Base-by-base conservation (phyloP, 2,113 vertebrate species). In the Enhydra lutris region DNA sequence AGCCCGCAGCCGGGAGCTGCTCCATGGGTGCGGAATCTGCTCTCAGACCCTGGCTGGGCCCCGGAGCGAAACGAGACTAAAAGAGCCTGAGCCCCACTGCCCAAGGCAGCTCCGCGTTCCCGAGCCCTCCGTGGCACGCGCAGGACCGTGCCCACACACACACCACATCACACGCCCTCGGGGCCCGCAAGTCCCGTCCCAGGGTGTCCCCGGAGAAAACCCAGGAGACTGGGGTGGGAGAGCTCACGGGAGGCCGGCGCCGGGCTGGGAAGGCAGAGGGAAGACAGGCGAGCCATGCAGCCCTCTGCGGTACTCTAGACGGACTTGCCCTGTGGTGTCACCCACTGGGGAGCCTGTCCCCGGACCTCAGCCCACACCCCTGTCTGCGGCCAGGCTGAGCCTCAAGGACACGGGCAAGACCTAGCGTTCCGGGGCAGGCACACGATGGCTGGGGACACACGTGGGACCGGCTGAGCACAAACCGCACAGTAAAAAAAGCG, bases 61-160 rank as follows among this genome's bases (percentile, higher is more conserved):
- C 7, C 10, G 4, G 36, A 10, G 31, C 1, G 6, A 10, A 1
- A 6, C 1, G 11, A 24, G 14, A 14, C 7, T 0, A 31, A 20
- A 39, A 7, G 6, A 2, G 2, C 9, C 20, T 10, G n/a, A 42
- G 7, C 23, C 47, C 84, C 45, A 31, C 39, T 9, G 29, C 29
- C 34, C 0, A 13, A 61, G 61, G 31, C 23, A 23, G 45, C n/a
- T 39, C 0, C 0, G 7, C 8, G 1, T 12, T 3, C 4, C 84
- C 0, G 1, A 10, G 15, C 1, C 31, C 14, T 26, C 17, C 14
- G 13, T 3, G 0, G 6, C 1, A 0, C 0, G 0, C 6, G 0
- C 47, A 0, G 11, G 61, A 17, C 52, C 14, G 18, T 15, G 29
- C 21, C 0, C 4, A 29, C 12, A n/a, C 61, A 29, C 12, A 6